A percentile compares a stretch with the other conserved stretches of the same genome.
These are phyloP conservation scores for Helogale parvula DNA, from an alignment of 2,113 vertebrate species.

Conservation along the genomic window DNA sequence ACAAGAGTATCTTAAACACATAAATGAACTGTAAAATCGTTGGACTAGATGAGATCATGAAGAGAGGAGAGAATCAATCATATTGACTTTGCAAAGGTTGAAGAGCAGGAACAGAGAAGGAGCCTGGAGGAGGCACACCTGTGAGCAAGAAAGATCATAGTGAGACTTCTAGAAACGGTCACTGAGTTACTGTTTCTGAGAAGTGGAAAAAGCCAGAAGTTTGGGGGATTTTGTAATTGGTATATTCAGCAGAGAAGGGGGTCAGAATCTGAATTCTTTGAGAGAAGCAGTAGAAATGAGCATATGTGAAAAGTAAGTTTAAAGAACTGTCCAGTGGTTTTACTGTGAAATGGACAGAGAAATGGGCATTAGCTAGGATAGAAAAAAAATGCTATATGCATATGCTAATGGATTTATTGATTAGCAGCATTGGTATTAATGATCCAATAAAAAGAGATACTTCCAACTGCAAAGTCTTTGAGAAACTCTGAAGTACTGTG, in stretches of 20 bases:
- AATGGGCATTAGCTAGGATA: neutral
- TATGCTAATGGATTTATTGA: neutral
- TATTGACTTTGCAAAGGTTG: neutral
- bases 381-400: neutral
- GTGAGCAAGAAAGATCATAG: neutral
- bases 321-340: neutral
- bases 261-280: neutral
- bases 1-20: neutral
- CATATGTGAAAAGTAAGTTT: neutral
- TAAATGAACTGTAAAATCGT: neutral
- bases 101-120: neutral
- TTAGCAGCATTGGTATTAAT: neutral
- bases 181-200: neutral
- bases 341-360: neutral
- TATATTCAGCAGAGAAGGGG: neutral
- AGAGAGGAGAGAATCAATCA: neutral
- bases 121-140: neutral
- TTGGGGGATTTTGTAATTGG: neutral
- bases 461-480: neutral
- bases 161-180: neutral
- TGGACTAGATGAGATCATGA: neutral
- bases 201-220: neutral
- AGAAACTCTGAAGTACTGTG: neutral
- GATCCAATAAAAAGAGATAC: neutral
- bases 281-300: neutral